phyloP scores from a whole-genome alignment of 1,140 invertebrate species.

The Hesperophylax magnus region DNA sequence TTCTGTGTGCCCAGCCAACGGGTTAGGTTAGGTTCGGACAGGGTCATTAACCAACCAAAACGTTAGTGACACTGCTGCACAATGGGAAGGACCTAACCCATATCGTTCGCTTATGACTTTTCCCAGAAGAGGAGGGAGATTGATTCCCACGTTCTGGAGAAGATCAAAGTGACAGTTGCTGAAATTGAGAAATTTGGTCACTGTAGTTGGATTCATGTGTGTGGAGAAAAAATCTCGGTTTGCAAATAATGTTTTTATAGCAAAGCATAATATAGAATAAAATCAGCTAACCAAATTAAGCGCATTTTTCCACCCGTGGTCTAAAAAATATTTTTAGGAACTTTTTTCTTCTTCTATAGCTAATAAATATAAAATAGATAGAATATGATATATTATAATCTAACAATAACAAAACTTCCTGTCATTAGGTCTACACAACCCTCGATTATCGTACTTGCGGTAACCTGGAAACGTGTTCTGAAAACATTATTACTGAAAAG shows the following conservation, averaged over 20 bases:
- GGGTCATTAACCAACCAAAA: conserved; percentile 28
- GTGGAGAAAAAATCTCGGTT: no score
- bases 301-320: no score
- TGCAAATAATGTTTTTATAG: no score
- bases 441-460: not conserved
- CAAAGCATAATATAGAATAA: not conserved
- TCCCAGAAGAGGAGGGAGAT: not conserved
- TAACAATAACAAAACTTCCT: conserved; percentile 25
- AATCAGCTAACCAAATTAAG: no score
- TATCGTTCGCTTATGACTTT: not conserved
- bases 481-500: not conserved
- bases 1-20: not conserved
- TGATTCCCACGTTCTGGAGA: not conserved
- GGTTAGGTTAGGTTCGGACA: not conserved
- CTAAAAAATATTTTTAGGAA: no score
- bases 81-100: not conserved
- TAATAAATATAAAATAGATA: no score
- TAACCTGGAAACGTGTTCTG: not conserved
- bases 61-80: not conserved
- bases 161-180: not conserved
- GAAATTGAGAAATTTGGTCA: no score
- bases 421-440: conserved; percentile 31
- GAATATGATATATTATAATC: no score
- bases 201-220: no score
- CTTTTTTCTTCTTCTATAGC: no score